Evolutionary conservation across 2,797 vertebrate genomes (phyloP).

Genomic region (Margarornis squamiger): DNA sequence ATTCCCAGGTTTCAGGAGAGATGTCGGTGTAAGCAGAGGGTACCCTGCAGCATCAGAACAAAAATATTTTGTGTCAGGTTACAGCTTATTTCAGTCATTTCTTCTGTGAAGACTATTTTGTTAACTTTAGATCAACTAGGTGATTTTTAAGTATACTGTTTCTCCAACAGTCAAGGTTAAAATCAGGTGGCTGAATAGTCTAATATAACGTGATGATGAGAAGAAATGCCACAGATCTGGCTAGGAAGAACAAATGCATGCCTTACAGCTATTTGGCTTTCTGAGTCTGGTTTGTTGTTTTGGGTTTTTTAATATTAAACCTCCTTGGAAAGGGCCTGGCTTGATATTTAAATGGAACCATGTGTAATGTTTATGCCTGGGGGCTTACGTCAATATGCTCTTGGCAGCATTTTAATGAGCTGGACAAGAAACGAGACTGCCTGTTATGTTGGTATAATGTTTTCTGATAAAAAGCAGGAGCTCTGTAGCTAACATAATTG

Average conservation of each 20-base stretch:
- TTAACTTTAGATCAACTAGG: not conserved
- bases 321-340: not conserved
- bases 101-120: not conserved
- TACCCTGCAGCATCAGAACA: not conserved
- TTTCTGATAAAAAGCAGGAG: not conserved
- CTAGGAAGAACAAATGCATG: not conserved
- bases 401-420: not conserved
- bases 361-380: not conserved
- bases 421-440: not conserved
- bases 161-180: not conserved
- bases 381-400: not conserved
- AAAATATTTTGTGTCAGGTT: not conserved
- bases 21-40: rapidly evolving
- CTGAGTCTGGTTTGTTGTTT: not conserved
- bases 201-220: rapidly evolving
- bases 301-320: not conserved
- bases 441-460: rapidly evolving
- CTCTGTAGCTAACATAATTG: not conserved
- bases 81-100: not conserved
- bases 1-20: not conserved
- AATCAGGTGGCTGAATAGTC: not conserved
- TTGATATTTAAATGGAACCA: not conserved
- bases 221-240: not conserved
- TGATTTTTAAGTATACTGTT: not conserved
- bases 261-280: not conserved